phyloP scores from a whole-genome alignment of 1,140 invertebrate genomes.

The Ectropis grisescens region DNA sequence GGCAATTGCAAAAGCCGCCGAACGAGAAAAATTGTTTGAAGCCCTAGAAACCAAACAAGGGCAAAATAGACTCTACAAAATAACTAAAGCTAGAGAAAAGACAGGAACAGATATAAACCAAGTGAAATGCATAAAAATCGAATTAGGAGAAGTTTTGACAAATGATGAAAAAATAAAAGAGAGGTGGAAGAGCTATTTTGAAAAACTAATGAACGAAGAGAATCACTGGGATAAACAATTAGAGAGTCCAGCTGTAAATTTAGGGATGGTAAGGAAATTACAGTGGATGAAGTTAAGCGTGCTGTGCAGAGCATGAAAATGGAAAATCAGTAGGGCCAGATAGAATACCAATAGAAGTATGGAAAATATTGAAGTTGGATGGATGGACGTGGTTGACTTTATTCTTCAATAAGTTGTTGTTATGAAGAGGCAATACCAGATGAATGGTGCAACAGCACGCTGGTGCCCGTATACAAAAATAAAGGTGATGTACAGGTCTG shows the following conservation, averaged over 20 bases:
- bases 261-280: conserved; percentile 10
- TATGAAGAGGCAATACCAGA: conserved; percentile 15
- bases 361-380: conserved; percentile 13
- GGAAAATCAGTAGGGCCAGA: conserved; percentile 13
- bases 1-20: conserved; percentile 3
- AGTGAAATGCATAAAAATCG: conserved; percentile 11
- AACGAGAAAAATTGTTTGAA: conserved; percentile 5
- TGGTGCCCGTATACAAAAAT: conserved; percentile 16
- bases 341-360: conserved; percentile 18
- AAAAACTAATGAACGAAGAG: too few species aligned
- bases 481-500: too few species aligned
- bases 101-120: conserved; percentile 5
- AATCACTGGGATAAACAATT: not conserved
- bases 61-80: conserved; percentile 6
- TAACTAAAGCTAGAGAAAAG: conserved; percentile 7
- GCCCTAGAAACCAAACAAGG: not conserved
- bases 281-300: conserved; percentile 5
- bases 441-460: conserved; percentile 9
- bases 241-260: not conserved
- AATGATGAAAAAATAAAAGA: too few species aligned
- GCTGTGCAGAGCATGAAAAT: conserved; percentile 14
- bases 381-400: conserved; percentile 15
- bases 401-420: conserved; percentile 20
- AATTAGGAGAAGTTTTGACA: too few species aligned
- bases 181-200: too few species aligned